Conservation (phyloP, 1,140 invertebrate genomes). For the Aphidius ervi region DNA sequence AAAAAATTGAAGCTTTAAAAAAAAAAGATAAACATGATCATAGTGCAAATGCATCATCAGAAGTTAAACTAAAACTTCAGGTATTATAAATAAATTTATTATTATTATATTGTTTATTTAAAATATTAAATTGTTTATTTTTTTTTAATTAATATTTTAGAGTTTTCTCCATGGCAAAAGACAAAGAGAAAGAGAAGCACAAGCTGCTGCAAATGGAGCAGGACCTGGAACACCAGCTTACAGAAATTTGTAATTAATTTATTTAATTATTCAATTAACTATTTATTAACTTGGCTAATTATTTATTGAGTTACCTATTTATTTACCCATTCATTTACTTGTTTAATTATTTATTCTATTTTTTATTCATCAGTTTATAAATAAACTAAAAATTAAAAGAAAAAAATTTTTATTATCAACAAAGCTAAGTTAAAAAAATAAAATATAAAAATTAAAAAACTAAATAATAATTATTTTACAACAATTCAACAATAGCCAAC, state of each 20-base stretch:
- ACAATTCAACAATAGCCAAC: too few species aligned
- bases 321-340: slow-evolving; percentile 11
- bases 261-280: slow-evolving; percentile 1
- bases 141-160: slow-evolving; percentile 51
- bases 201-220: slow-evolving; percentile 67
- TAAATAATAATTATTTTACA: too few species aligned
- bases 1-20: slow-evolving; percentile 74
- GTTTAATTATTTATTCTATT: too few species aligned
- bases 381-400: too few species aligned
- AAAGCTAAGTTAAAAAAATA: too few species aligned
- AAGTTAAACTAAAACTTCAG: slow-evolving; percentile 92
- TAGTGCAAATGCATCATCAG: slow-evolving; percentile 90
- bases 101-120: neutral
- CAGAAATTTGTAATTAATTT: slow-evolving; percentile 69
- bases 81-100: slow-evolving; percentile 43
- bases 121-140: slow-evolving; percentile 21
- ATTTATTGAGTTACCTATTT: neutral
- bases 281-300: neutral
- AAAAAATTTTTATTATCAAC: too few species aligned
- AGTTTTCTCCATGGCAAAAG: slow-evolving; percentile 89
- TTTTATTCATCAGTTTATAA: too few species aligned
- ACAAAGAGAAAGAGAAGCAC: slow-evolving; percentile 74
- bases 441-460: too few species aligned
- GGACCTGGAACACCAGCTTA: slow-evolving; percentile 66
- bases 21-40: slow-evolving; percentile 92